Base-by-base conservation (phyloP, 1,140 invertebrate genomes). In the Anastrepha obliqua region DNA sequence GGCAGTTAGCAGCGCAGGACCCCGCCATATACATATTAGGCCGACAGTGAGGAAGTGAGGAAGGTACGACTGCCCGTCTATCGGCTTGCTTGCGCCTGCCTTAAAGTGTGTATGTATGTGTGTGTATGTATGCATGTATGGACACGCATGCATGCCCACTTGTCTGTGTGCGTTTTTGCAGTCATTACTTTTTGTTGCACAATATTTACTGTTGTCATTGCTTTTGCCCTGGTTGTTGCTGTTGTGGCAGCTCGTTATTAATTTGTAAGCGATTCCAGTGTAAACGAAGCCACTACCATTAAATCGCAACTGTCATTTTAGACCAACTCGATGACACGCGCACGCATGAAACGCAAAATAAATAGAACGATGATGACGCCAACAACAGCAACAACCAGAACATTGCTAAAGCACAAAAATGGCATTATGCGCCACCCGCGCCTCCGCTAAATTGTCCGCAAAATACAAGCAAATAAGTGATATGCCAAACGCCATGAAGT, bases 301-400 rank as follows among this genome's bases (percentile, higher is more conserved):
- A 81, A 81, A 81, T 81, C 74, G 74, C 74, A 81, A 81, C 74
- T 81, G 74, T 55, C 74, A 81, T 81, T 81, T 81, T 58, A 81
- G 74, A 81, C 74, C 74, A 55, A 81, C 74, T 15, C 74, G 74
- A 81, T 81, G 74, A 81, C 74, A 81, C 47, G 74, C 47, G 74
- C 74, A 55, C 74, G 74, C 74, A 81, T 29, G n/a, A 81, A 81
- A 81, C n/a, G 74, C n/a, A 81, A 58, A 81, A 81, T n/a, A 81
- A 81, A 81, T 9, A 81, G 11, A 20, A 6, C n/a, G 15, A 58
- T 7, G 11, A 39, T 8, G n/a, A 1, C n/a, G 42, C 29, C 44
- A 81, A 55, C 44, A 81, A 81, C 2, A 81, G 44, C 74, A 55
- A 81, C 74, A 17, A 81, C 74, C 29, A 74, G 44, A 9, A 47